Evolutionary conservation across 2,113 vertebrate species (phyloP).

Genomic region (Corythoichthys intestinalis): DNA sequence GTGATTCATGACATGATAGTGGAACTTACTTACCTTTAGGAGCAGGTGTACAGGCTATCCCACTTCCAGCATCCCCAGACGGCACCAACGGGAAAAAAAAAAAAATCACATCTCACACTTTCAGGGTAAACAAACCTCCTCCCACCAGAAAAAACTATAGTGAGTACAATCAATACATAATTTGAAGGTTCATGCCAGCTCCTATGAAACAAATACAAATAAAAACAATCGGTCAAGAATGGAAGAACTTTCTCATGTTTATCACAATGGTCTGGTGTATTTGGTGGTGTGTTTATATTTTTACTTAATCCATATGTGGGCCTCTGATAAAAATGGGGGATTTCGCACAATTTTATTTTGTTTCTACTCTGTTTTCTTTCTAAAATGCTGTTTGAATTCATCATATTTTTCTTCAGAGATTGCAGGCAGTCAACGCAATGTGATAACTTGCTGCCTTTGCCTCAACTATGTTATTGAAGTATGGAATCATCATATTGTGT

Average conservation of each 20-base stretch:
- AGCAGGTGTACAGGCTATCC: too few species aligned
- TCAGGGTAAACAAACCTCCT: too few species aligned
- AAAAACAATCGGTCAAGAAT: not conserved
- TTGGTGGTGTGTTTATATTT: not conserved
- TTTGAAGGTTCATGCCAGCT: too few species aligned
- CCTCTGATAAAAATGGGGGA: not conserved
- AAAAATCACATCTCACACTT: too few species aligned
- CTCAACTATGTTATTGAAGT: conserved; percentile 6
- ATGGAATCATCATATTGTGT: conserved; percentile 1
- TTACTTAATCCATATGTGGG: not conserved
- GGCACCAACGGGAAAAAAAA: too few species aligned
- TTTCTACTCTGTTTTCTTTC: not conserved
- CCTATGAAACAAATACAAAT: not conserved
- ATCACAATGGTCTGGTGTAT: not conserved
- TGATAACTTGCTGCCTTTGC: conserved; percentile 4
- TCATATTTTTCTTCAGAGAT: conserved; percentile 1
- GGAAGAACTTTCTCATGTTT: not conserved
- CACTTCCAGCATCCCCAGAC: too few species aligned
- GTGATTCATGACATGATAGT: too few species aligned
- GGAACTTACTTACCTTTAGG: too few species aligned
- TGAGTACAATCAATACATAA: too few species aligned
- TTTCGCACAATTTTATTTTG: not conserved
- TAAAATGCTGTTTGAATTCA: not conserved
- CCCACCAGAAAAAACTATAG: too few species aligned
- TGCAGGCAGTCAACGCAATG: not conserved